Base-by-base conservation (phyloP, 2,888 invertebrate species). In the Psococerastis gibbosa region DNA sequence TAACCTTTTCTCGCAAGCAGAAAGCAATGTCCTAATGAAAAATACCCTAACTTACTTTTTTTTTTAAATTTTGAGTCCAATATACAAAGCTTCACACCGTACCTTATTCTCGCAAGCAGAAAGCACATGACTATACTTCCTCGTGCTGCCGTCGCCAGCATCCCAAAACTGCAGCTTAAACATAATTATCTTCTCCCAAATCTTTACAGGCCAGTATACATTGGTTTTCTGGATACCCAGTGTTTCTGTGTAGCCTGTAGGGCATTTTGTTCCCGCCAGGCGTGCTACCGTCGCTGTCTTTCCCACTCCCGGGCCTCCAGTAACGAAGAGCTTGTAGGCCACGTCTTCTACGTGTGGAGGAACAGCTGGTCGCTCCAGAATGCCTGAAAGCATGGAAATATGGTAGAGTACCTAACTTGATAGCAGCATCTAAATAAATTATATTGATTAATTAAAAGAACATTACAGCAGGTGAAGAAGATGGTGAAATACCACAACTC, bases 161-260 rank as follows among this genome's bases (percentile, higher is more conserved):
- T 71, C 71, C 70, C 70, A 71, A 45, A 70, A 64, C 49, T 69
- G 66, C 9, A 71, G 54, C 48, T 66, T 64, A 51, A 70, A 71
- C 42, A 71, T 52, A 18, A 70, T 63, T 3, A 65, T 59, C 52
- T 67, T 67, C 44, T 68, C 66, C 55, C 63, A 61, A 33, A 70
- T 63, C 52, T 67, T 68, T 3, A 65, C 68, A 2, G 71, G 71
- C 71, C 71, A 71, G 50, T 64, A 70, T 15, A 69, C 59, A 27
- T 62, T 62, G 11, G 64, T 67, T 46, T 66, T 65, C 47, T 65
- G 64, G 38, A 71, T 68, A 4, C 71, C 71, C 56, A 58, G 53
- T 2, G 65, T 65, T 52, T 66, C 66, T 4, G 54, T 49, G 41
- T 68, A 65, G 17, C 46, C 43, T 22, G 52, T 54, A 4, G 61